These are phyloP conservation scores for Liasis olivaceus DNA, from an alignment of 2,797 vertebrate genomes.

Conservation along the genomic window DNA sequence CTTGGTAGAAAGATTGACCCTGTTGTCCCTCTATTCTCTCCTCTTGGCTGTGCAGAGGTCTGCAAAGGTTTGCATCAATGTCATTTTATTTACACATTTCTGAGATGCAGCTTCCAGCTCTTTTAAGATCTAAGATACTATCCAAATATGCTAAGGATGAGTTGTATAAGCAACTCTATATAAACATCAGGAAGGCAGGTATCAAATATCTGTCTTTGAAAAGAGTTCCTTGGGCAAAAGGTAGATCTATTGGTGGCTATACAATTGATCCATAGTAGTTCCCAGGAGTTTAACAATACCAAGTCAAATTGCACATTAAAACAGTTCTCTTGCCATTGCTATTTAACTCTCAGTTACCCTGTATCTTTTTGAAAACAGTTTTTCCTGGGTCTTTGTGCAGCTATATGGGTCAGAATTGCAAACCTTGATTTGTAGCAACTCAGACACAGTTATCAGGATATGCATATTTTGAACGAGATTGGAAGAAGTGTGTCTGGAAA, in stretches of 20 bases:
- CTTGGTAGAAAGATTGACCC: not conserved
- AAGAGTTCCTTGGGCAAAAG: conserved; percentile 40
- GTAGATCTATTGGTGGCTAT: not conserved
- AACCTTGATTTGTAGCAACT: not conserved
- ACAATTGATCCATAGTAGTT: not conserved
- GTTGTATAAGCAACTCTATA: conserved; percentile 41
- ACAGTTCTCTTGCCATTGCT: not conserved
- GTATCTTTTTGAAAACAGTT: not conserved
- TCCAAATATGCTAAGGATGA: conserved; percentile 37
- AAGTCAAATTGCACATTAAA: not conserved
- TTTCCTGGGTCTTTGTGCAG: not conserved
- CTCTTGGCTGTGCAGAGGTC: conserved; percentile 7
- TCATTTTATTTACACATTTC: conserved; percentile 44
- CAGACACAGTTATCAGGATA: not conserved
- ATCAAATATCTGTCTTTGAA: conserved; percentile 39
- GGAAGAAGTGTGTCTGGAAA: not conserved
- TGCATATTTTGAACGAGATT: not conserved
- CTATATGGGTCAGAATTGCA: not conserved
- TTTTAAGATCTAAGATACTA: conserved; percentile 27
- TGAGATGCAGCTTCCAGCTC: conserved; percentile 33
- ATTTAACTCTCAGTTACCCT: not conserved
- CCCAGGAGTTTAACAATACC: not conserved
- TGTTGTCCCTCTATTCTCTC: not conserved
- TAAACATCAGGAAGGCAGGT: conserved; percentile 31
- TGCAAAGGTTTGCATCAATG: conserved; percentile 27